Conservation (phyloP, 2,888 invertebrate genomes). For the Drosophila mayaguana region DNA sequence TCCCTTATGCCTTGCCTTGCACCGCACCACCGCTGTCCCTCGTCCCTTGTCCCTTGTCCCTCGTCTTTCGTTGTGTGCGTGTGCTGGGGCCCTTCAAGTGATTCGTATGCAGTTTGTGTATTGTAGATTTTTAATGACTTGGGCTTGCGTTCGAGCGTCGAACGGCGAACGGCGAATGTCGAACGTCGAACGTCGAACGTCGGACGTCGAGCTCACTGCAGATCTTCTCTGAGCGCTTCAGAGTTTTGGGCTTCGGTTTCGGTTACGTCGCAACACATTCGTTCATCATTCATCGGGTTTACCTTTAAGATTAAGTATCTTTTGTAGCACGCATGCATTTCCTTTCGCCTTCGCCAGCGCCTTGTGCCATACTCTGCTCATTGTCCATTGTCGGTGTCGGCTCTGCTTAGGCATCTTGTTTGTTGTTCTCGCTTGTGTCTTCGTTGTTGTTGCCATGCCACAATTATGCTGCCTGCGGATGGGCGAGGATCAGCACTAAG, state of each 20-base stretch:
- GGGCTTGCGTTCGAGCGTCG: constrained; percentile 65
- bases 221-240: constrained; percentile 45
- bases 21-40: constrained; percentile 13
- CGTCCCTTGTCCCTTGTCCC: constrained; percentile 11
- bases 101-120: constrained; percentile 80
- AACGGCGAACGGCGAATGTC: constrained; percentile 7
- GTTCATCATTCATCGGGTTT: constrained; percentile 77
- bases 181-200: constrained; percentile 8
- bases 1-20: constrained; percentile 6
- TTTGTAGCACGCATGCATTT: constrained; percentile 67
- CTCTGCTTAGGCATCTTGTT: constrained; percentile 39
- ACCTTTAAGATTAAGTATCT: constrained; percentile 79
- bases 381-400: constrained; percentile 65
- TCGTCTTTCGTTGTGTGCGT: constrained; percentile 33
- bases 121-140: constrained; percentile 79
- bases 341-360: constrained; percentile 32
- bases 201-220: constrained; percentile 34
- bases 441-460: constrained; percentile 36
- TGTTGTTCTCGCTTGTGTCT: constrained; percentile 21
- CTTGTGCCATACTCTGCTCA: constrained; percentile 56
- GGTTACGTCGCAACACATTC: constrained; percentile 71
- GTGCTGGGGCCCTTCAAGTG: constrained; percentile 67
- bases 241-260: constrained; percentile 62
- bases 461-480: constrained; percentile 49
- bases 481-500: constrained; percentile 38